phyloP scores from a whole-genome alignment of 2,113 vertebrate genomes.

The Ornithorhynchus anatinus region DNA sequence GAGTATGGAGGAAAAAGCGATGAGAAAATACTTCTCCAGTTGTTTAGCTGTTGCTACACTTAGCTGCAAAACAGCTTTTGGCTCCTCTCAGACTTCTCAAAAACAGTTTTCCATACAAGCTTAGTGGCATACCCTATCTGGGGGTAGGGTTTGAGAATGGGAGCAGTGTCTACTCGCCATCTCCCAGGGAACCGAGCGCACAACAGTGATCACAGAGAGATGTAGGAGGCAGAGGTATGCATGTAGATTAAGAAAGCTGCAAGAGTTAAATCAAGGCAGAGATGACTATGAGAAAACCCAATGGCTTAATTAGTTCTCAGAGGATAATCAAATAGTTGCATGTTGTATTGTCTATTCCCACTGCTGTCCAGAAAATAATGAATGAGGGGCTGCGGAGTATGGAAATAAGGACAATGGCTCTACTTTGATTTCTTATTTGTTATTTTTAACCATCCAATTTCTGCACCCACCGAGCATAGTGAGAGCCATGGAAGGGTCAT shows the following conservation, averaged over 20 bases:
- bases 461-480: slow-evolving; percentile 58
- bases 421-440: slow-evolving; percentile 70
- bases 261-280: slow-evolving; percentile 32
- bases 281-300: slow-evolving; percentile 36
- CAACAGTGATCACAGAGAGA: not conserved
- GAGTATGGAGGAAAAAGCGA: not conserved
- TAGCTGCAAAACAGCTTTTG: slow-evolving; percentile 8
- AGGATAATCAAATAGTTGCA: slow-evolving; percentile 62
- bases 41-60: not conserved
- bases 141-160: too few species aligned
- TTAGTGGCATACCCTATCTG: too few species aligned
- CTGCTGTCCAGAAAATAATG: slow-evolving; percentile 57
- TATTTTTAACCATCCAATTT: slow-evolving; percentile 70
- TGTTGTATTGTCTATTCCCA: slow-evolving; percentile 46
- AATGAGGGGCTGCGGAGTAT: slow-evolving; percentile 50
- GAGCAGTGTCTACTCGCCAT: too few species aligned
- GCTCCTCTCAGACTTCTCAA: not conserved
- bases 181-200: too few species aligned
- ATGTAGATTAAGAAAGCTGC: slow-evolving; percentile 34
- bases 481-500: slow-evolving; percentile 55
- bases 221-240: not conserved
- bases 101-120: too few species aligned
- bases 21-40: not conserved
- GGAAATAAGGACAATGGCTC: slow-evolving; percentile 56
- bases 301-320: slow-evolving; percentile 66